phyloP scores from a whole-genome alignment of 2,113 vertebrate genomes.

The Perca fluviatilis region DNA sequence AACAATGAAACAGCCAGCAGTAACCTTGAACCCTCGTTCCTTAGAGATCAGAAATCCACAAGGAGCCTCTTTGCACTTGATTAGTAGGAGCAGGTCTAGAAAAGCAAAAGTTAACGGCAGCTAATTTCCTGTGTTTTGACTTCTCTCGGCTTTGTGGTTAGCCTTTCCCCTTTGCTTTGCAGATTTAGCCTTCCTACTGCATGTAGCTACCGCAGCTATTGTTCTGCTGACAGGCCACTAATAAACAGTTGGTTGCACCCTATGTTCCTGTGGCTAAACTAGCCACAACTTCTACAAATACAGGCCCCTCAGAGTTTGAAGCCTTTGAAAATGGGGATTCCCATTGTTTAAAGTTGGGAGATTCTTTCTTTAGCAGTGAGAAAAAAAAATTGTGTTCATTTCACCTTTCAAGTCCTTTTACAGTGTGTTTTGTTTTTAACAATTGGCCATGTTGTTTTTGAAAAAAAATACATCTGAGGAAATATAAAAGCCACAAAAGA shows the following conservation, averaged over 20 bases:
- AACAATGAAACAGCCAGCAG: constrained; percentile 34
- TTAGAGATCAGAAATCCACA: constrained; percentile 30
- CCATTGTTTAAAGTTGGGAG: constrained; percentile 41
- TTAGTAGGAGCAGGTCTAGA: constrained; percentile 66
- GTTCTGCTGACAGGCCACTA: constrained; percentile 50
- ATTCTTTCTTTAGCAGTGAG: constrained; percentile 16
- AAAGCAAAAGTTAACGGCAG: constrained; percentile 57
- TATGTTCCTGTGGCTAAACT: constrained; percentile 14
- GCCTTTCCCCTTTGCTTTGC: background rate
- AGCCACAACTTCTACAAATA: constrained; percentile 5
- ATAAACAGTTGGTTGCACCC: constrained; percentile 49
- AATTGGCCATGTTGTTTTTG: constrained; percentile 2
- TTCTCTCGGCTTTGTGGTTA: constrained; percentile 22
- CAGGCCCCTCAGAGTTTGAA: constrained; percentile 14
- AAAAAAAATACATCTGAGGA: constrained; percentile 11
- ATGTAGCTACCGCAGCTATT: constrained; percentile 30
- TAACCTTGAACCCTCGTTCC: constrained; percentile 22
- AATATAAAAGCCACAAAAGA: constrained; percentile 16
- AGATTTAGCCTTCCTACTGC: constrained; percentile 1
- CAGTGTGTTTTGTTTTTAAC: constrained; percentile 27
- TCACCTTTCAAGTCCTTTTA: constrained; percentile 38
- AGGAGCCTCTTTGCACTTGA: constrained; percentile 50
- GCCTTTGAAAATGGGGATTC: constrained; percentile 17
- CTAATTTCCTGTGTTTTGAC: constrained; percentile 77
- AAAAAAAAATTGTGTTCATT: constrained; percentile 1